Evolutionary conservation across 2,888 invertebrate genomes (phyloP).

Genomic region (Isoperla grammatica): DNA sequence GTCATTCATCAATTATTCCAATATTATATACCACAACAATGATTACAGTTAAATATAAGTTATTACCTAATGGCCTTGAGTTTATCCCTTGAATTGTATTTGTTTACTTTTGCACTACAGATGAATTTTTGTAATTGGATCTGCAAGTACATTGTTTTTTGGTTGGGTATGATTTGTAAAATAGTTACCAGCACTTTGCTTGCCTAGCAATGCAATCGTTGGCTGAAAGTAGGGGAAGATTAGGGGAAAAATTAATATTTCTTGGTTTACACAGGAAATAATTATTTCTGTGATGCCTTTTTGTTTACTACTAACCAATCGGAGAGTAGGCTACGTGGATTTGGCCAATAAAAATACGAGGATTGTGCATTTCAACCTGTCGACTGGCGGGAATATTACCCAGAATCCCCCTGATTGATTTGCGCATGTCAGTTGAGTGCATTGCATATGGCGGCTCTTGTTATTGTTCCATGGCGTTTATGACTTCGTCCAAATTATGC

Average conservation of each 20-base stretch:
- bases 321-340: constrained; percentile 19
- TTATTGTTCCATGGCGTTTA: constrained; percentile 92
- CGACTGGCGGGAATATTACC: constrained; percentile 42
- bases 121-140: too few species aligned
- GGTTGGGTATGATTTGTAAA: too few species aligned
- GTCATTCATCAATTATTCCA: too few species aligned
- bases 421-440: constrained; percentile 71
- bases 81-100: too few species aligned
- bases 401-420: constrained; percentile 44
- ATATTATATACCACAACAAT: too few species aligned
- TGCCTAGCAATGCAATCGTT: background rate
- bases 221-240: too few species aligned
- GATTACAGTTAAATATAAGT: too few species aligned
- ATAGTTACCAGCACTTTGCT: too few species aligned
- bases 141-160: too few species aligned
- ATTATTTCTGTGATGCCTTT: constrained; percentile 21
- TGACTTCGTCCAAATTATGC: constrained; percentile 48
- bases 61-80: background rate
- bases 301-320: constrained; percentile 22
- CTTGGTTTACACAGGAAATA: constrained; percentile 21
- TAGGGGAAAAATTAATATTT: too few species aligned
- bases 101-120: too few species aligned
- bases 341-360: constrained; percentile 32
- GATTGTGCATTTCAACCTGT: constrained; percentile 32
- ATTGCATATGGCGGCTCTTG: constrained; percentile 99